phyloP scores from a whole-genome alignment of 2,113 vertebrate genomes.

The Dipodomys stephensi region DNA sequence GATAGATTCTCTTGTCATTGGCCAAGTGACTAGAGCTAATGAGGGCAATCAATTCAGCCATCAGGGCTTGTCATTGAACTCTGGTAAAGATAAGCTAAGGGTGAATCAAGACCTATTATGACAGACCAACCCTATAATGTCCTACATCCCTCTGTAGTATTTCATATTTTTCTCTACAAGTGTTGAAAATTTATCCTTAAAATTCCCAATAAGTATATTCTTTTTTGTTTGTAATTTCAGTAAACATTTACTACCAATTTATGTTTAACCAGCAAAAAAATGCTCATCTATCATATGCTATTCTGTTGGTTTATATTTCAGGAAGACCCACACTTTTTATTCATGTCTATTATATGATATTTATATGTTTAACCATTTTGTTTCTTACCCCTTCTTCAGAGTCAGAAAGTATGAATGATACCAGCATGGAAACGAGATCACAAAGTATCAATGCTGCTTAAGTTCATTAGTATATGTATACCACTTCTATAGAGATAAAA shows the following conservation, averaged over 20 bases:
- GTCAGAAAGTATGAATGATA: not conserved
- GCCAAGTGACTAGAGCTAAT: not conserved
- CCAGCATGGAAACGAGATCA: not conserved
- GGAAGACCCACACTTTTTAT: not conserved
- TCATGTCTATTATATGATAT: not conserved
- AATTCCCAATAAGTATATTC: not conserved
- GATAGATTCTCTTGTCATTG: not conserved
- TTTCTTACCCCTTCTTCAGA: not conserved
- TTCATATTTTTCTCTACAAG: not conserved
- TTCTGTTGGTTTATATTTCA: not conserved
- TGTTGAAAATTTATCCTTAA: not conserved
- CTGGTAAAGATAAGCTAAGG: not conserved
- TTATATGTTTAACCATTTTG: not conserved
- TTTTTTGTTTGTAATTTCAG: not conserved
- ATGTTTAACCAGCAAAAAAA: not conserved
- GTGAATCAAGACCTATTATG: not conserved
- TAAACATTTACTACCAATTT: not conserved
- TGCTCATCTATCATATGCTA: not conserved
- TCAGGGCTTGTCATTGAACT: not conserved
- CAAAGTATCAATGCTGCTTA: not conserved
- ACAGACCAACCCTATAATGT: not conserved
- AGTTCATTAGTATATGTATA: not conserved
- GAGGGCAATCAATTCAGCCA: not conserved
- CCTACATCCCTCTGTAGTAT: not conserved
- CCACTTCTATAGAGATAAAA: not conserved